These are phyloP conservation scores for Agriopis marginaria DNA, from an alignment of 2,888 invertebrate species.

Conservation along the genomic window DNA sequence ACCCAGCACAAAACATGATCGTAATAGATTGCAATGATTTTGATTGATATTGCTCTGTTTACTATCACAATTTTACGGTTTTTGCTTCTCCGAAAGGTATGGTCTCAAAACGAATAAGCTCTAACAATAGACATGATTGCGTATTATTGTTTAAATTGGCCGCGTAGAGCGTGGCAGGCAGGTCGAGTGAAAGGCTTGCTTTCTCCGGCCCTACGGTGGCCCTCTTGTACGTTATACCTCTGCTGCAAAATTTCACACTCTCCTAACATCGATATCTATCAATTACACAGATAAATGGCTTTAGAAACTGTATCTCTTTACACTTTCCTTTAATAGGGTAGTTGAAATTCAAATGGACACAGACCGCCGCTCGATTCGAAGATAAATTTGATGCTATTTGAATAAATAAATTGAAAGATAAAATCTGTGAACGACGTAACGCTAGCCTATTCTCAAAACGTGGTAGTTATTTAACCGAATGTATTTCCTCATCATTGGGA, in stretches of 20 bases:
- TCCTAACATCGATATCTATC: conserved; percentile 70
- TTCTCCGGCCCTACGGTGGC: conserved; percentile 83
- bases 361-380: conserved; percentile 22
- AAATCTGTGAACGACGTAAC: conserved; percentile 20
- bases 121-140: conserved; percentile 65
- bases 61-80: conserved; percentile 42
- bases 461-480: conserved; percentile 30
- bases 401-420: conserved; percentile 33
- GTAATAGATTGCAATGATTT: conserved; percentile 34
- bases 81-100: conserved; percentile 41
- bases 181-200: conserved; percentile 81
- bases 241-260: conserved; percentile 82
- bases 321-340: conserved; percentile 56
- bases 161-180: conserved; percentile 62
- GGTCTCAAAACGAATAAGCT: conserved; percentile 51
- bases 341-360: conserved; percentile 42
- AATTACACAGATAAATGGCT: conserved; percentile 72
- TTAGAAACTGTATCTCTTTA: conserved; percentile 62
- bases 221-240: conserved; percentile 71
- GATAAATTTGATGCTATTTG: conserved; percentile 41
- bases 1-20: conserved; percentile 23
- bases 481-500: conserved; percentile 49
- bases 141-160: conserved; percentile 76
- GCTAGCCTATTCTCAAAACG: conserved; percentile 16
- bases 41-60: conserved; percentile 39